Percentiles rank a stretch among this genome's conserved stretches.
phyloP scores from a whole-genome alignment of 2,797 vertebrate species.

The Morus bassanus region DNA sequence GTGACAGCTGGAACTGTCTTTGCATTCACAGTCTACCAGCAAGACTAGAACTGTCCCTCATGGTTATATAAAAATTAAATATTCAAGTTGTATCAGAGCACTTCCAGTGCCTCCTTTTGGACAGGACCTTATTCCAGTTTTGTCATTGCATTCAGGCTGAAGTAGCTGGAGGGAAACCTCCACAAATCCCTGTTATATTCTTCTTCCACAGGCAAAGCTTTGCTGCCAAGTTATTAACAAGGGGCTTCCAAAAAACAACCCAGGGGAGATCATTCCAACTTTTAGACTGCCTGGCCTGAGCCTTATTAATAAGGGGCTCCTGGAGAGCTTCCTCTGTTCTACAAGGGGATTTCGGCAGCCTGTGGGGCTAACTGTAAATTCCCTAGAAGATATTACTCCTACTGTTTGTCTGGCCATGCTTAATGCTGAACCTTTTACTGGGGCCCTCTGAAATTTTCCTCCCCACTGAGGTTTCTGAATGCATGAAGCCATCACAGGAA shows the following conservation, averaged over 20 bases:
- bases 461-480: constrained; percentile 19
- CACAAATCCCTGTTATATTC: constrained; percentile 26
- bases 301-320: constrained; percentile 29
- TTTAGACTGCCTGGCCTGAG: constrained; percentile 20
- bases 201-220: not conserved
- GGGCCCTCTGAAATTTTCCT: constrained; percentile 28
- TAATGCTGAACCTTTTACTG: constrained; percentile 2
- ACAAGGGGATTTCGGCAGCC: not conserved
- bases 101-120: constrained; percentile 3
- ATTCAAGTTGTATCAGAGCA: not conserved
- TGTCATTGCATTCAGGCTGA: not conserved
- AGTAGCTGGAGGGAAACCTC: not conserved
- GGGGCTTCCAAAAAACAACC: not conserved
- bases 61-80: not conserved
- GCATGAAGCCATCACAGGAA: constrained; percentile 67
- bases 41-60: accelerated
- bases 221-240: constrained; percentile 30
- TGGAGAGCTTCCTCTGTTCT: not conserved
- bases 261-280: not conserved
- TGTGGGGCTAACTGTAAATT: constrained; percentile 26
- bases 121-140: not conserved
- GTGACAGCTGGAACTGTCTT: not conserved
- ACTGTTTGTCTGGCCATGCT: constrained; percentile 26
- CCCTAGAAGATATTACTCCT: constrained; percentile 26
- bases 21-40: not conserved